Base-by-base conservation (phyloP, 2,797 vertebrate species). In the Galagoides demidoff region DNA sequence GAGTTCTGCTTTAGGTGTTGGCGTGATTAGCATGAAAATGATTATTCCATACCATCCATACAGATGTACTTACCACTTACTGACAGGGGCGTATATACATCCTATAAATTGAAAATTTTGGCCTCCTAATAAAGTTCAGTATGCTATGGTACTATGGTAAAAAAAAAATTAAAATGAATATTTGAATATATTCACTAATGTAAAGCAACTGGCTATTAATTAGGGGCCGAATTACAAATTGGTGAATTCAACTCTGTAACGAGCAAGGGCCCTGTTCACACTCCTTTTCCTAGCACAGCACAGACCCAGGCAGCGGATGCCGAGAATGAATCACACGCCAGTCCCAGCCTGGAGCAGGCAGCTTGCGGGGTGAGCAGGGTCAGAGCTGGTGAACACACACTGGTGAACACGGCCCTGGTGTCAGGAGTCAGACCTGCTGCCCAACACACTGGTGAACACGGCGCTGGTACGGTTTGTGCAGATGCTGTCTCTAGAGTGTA, bases 251-350 rank as follows among this genome's bases (percentile, higher is more conserved):
- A 4, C n/a, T 73, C 3, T 29, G 84, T 4, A 16, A 68, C 52
- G 2, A 22, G 1, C 29, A 61, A 37, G 14, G 2, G 52, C 7
- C 11, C 5, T 52, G 22, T 2, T 76, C 5, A 55, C 2, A 73
- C 5, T 68, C 7, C 0, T 6, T 10, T 49, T 70, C 29, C 4
- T 20, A 76, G 52, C 59, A 59, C 6, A 23, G 23, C 10, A n/a
- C 16, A 34, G 43, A 27, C 12, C 1, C 20, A 3, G 3, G 20
- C 12, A 43, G 31, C 45, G 37, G 14, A 0, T 7, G 37, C 3
- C 14, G 0, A 45, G 19, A 29, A 71, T 12, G 14, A 68, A n/a
- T 92, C 61, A 70, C 20, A 94, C 2, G 0, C 7, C 64, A 66
- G 17, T n/a, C 1, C 17, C 12, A 31, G 29, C 49, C 1, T 29